phyloP scores from a whole-genome alignment of 2,113 vertebrate genomes.

The Solea solea region DNA sequence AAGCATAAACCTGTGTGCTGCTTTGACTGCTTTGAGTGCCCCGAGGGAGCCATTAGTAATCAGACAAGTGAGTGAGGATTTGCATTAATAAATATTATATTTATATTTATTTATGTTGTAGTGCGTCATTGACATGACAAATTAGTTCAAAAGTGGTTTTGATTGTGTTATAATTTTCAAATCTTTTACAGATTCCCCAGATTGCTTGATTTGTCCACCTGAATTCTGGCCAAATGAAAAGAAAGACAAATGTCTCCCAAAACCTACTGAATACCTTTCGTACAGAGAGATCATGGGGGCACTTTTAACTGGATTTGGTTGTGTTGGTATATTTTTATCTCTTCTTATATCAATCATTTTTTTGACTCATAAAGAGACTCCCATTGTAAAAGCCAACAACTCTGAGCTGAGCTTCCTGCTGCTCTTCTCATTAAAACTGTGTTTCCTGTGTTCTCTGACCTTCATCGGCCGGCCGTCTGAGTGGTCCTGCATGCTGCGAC shows the following conservation, averaged over 20 bases:
- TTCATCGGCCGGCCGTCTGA: constrained; percentile 62
- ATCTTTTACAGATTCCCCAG: constrained; percentile 56
- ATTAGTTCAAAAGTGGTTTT: too few species aligned
- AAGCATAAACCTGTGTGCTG: constrained; percentile 77
- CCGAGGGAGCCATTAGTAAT: constrained; percentile 78
- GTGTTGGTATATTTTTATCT: constrained; percentile 61
- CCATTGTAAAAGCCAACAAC: constrained; percentile 69
- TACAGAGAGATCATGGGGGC: constrained; percentile 69
- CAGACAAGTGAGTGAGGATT: constrained; percentile 63
- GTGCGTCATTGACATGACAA: not conserved
- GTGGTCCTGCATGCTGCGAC: constrained; percentile 76
- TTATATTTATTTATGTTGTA: not conserved
- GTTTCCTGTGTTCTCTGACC: constrained; percentile 68
- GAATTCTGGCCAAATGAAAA: constrained; percentile 72
- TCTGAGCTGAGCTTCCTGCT: constrained; percentile 73
- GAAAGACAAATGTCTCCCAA: constrained; percentile 62
- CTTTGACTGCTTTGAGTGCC: constrained; percentile 79
- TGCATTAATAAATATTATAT: not conserved
- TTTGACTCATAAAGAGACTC: constrained; percentile 65
- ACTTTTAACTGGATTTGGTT: constrained; percentile 59
- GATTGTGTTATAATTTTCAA: not conserved
- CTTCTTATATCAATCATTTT: constrained; percentile 60
- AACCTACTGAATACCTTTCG: constrained; percentile 72
- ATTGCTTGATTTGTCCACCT: constrained; percentile 60
- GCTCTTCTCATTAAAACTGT: constrained; percentile 67